These are phyloP conservation scores for Himalopsyche japonica DNA, from an alignment of 2,888 invertebrate genomes.

Conservation along the genomic window DNA sequence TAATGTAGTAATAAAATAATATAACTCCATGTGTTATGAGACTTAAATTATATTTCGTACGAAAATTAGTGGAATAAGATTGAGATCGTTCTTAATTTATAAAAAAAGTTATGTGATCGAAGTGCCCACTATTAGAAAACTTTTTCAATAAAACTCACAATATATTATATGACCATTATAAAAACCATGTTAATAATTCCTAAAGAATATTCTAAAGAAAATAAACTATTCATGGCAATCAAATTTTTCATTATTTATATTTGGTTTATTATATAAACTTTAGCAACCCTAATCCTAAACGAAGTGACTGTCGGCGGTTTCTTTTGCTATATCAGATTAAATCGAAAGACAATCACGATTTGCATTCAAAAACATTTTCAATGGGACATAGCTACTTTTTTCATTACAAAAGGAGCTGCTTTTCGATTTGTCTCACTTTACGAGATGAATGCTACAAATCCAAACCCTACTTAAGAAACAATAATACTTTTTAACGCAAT, in stretches of 20 bases:
- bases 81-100: no score
- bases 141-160: no score
- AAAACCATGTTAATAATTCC: no score
- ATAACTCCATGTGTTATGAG: no score
- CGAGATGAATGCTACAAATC: background rate
- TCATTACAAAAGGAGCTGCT: conserved; percentile 35
- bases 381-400: conserved; percentile 36
- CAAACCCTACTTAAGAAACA: background rate
- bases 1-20: no score
- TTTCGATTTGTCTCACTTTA: background rate
- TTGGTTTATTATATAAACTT: background rate
- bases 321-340: conserved; percentile 41
- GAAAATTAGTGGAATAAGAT: no score
- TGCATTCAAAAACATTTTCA: conserved; percentile 42
- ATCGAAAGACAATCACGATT: conserved; percentile 42
- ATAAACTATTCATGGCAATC: background rate
- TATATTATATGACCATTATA: no score
- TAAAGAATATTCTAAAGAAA: no score
- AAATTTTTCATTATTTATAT: background rate
- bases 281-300: background rate
- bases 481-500: no score
- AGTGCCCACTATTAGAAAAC: no score
- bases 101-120: no score
- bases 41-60: no score
- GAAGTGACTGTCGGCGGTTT: conserved; percentile 37